A percentile compares a stretch with the other conserved stretches of the same genome.
phyloP scores from a whole-genome alignment of 2,797 vertebrate species.

The Okamejei kenojei region DNA sequence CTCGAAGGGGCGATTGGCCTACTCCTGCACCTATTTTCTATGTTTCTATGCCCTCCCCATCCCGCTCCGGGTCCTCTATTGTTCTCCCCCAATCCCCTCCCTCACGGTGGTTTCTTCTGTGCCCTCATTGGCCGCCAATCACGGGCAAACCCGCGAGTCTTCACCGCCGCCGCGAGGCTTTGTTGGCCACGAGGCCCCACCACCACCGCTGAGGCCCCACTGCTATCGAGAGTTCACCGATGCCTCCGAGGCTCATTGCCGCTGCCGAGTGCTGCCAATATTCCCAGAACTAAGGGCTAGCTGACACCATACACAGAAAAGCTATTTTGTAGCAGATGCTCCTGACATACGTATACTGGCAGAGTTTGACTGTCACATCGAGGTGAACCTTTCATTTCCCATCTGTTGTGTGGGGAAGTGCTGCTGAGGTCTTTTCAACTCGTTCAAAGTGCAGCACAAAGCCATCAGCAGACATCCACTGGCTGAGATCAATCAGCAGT shows the following conservation, averaged over 20 bases:
- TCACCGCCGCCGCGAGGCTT: no score
- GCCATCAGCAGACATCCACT: not conserved
- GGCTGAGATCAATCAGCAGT: not conserved
- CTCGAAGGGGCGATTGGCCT: no score
- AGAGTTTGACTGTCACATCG: not conserved
- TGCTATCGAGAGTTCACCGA: no score
- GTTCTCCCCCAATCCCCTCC: no score
- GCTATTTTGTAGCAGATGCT: not conserved
- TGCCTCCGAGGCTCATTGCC: no score
- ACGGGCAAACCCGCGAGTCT: no score
- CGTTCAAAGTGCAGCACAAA: not conserved
- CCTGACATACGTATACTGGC: not conserved
- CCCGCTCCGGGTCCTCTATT: no score
- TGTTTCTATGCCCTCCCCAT: not conserved
- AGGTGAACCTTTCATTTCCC: not conserved
- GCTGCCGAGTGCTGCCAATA: not conserved
- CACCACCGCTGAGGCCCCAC: no score
- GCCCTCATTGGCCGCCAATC: no score
- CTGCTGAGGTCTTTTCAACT: not conserved
- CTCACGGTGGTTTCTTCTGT: no score
- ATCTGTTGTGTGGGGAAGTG: not conserved
- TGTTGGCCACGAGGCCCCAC: no score
- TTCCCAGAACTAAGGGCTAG: not conserved
- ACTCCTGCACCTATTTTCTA: no score
- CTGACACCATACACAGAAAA: not conserved